Conservation (phyloP, 2,888 invertebrate species). For the Nemotelus nigrinus region DNA sequence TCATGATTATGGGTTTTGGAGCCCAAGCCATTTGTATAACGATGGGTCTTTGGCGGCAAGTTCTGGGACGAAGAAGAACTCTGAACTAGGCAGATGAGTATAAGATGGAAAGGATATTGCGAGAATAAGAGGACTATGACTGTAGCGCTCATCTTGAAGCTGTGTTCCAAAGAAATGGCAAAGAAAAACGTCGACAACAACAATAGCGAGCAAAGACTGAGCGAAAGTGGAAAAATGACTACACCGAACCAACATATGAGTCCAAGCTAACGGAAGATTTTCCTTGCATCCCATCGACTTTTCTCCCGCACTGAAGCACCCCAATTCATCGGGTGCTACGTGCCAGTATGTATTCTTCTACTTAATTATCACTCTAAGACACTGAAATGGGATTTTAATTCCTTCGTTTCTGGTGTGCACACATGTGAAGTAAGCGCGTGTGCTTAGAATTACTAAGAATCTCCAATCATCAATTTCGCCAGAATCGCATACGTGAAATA, state of each 20-base stretch:
- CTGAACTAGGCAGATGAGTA: background rate
- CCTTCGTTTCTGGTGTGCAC: conserved; percentile 25
- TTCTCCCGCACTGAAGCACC: too few relatives aligned
- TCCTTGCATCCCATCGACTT: background rate
- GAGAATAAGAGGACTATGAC: conserved; percentile 1
- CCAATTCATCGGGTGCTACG: background rate
- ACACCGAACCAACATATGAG: background rate
- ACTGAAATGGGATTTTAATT: conserved; percentile 35
- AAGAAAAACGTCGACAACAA: conserved; percentile 17
- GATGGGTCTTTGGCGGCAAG: background rate
- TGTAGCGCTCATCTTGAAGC: conserved; percentile 4
- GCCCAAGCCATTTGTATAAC: conserved; percentile 17
- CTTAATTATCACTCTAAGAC: conserved; percentile 34
- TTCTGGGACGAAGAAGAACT: background rate
- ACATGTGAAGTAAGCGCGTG: background rate
- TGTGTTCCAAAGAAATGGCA: too few relatives aligned
- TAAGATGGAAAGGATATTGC: background rate
- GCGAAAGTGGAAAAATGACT: background rate
- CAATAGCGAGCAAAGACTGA: background rate
- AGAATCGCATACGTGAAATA: background rate
- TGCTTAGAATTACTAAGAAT: conserved; percentile 7
- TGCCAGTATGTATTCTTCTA: conserved; percentile 11
- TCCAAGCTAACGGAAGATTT: background rate
- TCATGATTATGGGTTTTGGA: background rate
- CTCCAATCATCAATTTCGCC: conserved; percentile 22